Percentiles rank a stretch among this genome's conserved stretches.
phyloP scores from a whole-genome alignment of 2,797 vertebrate genomes.

The Chiloscyllium punctatum region DNA sequence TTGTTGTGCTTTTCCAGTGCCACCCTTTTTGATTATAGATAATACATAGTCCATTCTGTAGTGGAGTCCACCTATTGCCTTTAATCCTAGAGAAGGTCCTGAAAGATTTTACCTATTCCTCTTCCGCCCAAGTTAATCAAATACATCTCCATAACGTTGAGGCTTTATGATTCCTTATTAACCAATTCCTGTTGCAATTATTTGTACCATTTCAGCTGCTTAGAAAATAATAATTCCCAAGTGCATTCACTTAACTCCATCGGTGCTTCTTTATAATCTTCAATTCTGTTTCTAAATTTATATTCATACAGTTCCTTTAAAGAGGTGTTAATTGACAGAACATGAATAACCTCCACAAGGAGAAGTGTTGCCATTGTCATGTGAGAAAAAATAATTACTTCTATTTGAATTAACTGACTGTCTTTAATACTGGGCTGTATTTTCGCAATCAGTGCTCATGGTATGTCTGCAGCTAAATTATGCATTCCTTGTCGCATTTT shows the following conservation, averaged over 20 bases:
- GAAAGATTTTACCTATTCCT: background rate
- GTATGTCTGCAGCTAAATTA: background rate
- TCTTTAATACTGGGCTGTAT: background rate
- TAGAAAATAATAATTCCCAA: background rate
- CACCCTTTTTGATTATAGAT: background rate
- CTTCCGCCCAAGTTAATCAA: background rate
- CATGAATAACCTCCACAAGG: background rate
- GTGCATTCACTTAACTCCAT: background rate
- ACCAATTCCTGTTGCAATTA: background rate
- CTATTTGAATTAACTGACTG: background rate
- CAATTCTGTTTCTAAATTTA: background rate
- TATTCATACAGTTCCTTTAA: background rate
- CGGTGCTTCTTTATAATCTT: background rate
- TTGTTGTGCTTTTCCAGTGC: too few relatives aligned
- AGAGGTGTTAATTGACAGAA: background rate
- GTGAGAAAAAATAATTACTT: background rate
- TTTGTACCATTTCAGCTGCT: background rate
- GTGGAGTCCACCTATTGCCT: background rate
- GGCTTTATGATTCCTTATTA: background rate
- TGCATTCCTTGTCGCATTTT: background rate
- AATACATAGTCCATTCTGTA: background rate
- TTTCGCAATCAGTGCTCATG: background rate
- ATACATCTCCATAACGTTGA: background rate
- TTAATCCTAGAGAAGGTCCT: background rate
- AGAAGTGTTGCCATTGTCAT: background rate